Conservation (phyloP, 2,888 invertebrate genomes). For the Deilephila elpenor region DNA sequence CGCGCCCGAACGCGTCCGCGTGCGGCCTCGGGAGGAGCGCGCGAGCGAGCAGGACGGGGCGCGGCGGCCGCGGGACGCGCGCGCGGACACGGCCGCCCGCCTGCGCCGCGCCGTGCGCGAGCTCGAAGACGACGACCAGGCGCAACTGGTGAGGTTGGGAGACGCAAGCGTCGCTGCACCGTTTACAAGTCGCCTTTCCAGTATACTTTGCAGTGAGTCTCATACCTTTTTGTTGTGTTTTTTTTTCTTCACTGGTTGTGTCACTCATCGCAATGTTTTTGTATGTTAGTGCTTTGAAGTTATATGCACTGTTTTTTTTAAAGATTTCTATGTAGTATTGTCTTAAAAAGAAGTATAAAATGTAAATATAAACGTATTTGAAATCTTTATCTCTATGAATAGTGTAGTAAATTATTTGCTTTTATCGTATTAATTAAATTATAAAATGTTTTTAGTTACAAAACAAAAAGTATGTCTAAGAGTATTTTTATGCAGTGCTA, state of each 20-base stretch:
- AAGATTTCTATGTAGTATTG: neutral
- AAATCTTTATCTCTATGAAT: too few species aligned
- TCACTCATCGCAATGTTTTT: neutral
- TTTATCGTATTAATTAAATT: too few species aligned
- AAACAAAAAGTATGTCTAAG: too few species aligned
- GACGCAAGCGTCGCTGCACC: constrained; percentile 99
- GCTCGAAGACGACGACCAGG: constrained; percentile 93
- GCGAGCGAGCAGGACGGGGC: constrained; percentile 86
- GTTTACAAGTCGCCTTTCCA: constrained; percentile 98
- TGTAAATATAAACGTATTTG: too few species aligned
- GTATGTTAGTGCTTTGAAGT: neutral
- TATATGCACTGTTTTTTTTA: neutral
- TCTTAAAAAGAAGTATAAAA: too few species aligned
- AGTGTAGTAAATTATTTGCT: too few species aligned
- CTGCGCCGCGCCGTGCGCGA: constrained; percentile 91
- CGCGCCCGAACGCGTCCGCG: constrained; percentile 86
- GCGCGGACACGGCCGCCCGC: constrained; percentile 73
- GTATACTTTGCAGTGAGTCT: constrained; percentile 95
- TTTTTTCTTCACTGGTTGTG: neutral
- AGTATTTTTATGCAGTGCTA: too few species aligned
- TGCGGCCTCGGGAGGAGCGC: constrained; percentile 82
- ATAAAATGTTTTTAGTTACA: too few species aligned
- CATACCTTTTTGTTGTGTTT: constrained; percentile 8
- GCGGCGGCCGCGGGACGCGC: constrained; percentile 51
- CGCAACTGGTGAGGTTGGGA: constrained; percentile 96